These are phyloP conservation scores for Dione vanillae DNA, from an alignment of 2,888 invertebrate genomes.

Conservation along the genomic window DNA sequence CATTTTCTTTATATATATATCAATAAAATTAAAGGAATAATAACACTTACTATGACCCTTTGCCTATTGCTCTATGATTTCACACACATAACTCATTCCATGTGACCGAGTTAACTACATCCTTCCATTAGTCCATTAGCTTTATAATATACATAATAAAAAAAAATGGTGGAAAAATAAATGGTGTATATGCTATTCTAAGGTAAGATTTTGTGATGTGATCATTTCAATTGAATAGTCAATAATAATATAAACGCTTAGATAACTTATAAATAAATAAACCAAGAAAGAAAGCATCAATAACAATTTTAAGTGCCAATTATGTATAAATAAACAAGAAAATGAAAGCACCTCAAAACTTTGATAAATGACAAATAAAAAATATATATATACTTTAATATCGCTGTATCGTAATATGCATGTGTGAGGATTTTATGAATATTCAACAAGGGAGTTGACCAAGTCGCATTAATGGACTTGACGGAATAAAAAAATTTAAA, in stretches of 20 bases:
- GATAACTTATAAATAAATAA: neutral
- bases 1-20: too few species aligned
- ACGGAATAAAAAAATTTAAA: neutral
- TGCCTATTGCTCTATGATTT: too few species aligned
- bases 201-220: neutral
- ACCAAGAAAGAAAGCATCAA: neutral
- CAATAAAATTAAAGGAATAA: too few species aligned
- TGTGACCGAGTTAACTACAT: too few species aligned
- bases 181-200: too few species aligned
- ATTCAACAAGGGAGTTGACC: neutral
- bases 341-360: neutral
- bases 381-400: slow-evolving; percentile 1
- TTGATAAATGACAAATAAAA: neutral
- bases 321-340: neutral
- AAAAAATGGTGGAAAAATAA: too few species aligned
- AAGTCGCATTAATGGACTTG: neutral
- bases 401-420: neutral
- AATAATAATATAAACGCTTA: too few species aligned
- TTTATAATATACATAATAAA: too few species aligned
- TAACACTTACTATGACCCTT: too few species aligned
- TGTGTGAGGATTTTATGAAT: slow-evolving; percentile 11
- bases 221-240: neutral
- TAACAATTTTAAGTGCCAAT: neutral
- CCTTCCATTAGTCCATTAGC: too few species aligned
- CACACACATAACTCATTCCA: too few species aligned